Evolutionary conservation across 2,888 invertebrate genomes (phyloP).

Genomic region (Magallana nippona): DNA sequence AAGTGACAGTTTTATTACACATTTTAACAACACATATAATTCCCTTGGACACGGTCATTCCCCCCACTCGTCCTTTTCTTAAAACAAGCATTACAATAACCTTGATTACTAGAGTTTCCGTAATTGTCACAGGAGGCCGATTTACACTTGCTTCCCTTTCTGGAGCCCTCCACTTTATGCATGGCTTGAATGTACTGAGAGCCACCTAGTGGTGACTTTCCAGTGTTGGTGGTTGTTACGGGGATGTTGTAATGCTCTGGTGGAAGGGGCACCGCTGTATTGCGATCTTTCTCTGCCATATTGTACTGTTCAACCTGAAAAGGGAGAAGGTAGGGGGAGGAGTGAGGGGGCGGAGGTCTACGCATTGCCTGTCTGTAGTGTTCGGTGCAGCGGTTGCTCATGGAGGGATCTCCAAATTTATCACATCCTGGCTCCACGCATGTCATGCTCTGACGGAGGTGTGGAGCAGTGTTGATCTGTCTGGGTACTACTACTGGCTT

Average conservation of each 20-base stretch:
- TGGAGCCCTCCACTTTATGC: slow-evolving; percentile 53
- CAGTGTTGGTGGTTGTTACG: not conserved
- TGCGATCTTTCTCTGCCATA: slow-evolving; percentile 42
- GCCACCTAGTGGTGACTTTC: not conserved
- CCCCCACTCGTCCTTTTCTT: slow-evolving; percentile 5
- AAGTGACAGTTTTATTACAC: too few relatives aligned
- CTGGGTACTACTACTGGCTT: not conserved
- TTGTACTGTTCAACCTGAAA: slow-evolving; percentile 42
- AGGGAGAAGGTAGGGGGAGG: slow-evolving; percentile 27
- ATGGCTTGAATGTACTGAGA: slow-evolving; percentile 49
- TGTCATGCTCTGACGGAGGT: slow-evolving; percentile 21
- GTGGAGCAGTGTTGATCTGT: not conserved
- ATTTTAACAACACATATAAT: slow-evolving; percentile 1
- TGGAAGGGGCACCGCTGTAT: not conserved
- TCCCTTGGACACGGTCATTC: not conserved
- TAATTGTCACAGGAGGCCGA: slow-evolving; percentile 61
- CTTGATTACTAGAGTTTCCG: slow-evolving; percentile 63
- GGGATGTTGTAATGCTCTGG: slow-evolving; percentile 8
- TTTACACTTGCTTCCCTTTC: slow-evolving; percentile 56
- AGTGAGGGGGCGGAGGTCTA: not conserved
- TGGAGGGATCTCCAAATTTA: slow-evolving; percentile 60
- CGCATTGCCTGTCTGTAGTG: slow-evolving; percentile 51
- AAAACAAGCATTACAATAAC: slow-evolving; percentile 70
- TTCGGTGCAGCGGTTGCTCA: slow-evolving; percentile 55
- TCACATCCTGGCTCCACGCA: slow-evolving; percentile 59